Conservation (phyloP, 2,113 vertebrate genomes). For the Prionailurus viverrinus region DNA sequence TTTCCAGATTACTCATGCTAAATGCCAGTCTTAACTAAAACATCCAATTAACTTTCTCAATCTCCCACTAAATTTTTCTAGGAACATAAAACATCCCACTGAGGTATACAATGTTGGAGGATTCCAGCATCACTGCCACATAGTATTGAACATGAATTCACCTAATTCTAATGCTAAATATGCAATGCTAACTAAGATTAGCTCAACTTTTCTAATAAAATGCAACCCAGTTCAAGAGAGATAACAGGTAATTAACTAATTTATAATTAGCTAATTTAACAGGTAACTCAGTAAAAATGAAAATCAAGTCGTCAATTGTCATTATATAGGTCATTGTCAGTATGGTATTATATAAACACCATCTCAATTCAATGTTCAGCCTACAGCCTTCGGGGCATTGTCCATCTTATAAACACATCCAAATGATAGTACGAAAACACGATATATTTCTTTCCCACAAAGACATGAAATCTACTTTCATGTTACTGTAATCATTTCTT, state of each 20-base stretch:
- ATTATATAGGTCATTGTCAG: too few species aligned
- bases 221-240: neutral
- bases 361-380: neutral
- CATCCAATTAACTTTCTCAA: neutral
- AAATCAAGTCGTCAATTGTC: neutral
- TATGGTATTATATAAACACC: neutral
- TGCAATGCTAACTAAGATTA: neutral
- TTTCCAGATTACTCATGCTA: neutral
- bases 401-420: neutral
- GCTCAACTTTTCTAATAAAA: neutral
- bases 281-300: slow-evolving; percentile 45
- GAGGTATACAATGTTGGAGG: neutral
- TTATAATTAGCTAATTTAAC: neutral
- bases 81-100: neutral
- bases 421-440: neutral
- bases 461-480: neutral
- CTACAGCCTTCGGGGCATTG: neutral
- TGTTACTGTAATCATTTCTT: neutral
- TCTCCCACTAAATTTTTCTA: neutral
- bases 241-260: neutral
- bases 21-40: neutral
- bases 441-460: neutral
- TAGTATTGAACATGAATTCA: neutral
- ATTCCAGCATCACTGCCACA: neutral
- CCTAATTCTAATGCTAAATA: neutral